phyloP scores from a whole-genome alignment of 2,113 vertebrate genomes.

The Charina bottae region DNA sequence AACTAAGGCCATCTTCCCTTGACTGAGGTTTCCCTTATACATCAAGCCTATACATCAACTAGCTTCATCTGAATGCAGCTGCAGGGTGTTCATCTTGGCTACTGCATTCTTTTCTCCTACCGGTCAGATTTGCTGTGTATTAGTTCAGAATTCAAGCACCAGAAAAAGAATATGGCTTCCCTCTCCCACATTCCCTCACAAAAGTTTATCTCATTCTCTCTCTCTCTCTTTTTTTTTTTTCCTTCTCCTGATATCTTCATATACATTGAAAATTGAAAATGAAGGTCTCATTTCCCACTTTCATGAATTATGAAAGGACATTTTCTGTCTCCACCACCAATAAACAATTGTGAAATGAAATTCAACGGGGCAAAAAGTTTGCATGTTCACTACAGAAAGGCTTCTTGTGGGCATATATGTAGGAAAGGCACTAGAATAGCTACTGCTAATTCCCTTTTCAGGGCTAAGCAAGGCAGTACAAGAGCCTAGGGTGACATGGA shows the following conservation, averaged over 20 bases:
- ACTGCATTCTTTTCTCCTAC: neutral
- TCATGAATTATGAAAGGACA: neutral
- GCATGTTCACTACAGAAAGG: neutral
- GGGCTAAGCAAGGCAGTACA: neutral
- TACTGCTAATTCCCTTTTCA: neutral
- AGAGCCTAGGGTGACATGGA: neutral
- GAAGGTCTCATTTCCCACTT: neutral
- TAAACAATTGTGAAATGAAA: neutral
- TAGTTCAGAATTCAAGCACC: neutral
- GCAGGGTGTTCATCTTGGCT: neutral
- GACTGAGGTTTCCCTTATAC: neutral
- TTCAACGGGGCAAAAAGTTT: neutral
- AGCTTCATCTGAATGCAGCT: neutral
- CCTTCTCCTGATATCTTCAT: neutral
- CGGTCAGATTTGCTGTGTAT: neutral
- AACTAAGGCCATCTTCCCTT: neutral
- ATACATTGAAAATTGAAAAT: neutral
- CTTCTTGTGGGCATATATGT: neutral
- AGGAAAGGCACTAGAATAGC: neutral
- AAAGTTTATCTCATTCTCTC: neutral
- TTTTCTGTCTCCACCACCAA: neutral
- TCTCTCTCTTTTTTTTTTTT: too few relatives aligned
- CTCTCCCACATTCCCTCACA: neutral
- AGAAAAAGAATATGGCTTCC: neutral
- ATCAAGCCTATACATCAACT: neutral